Conservation (phyloP, 2,888 invertebrate species). For the Thalpophila matura region DNA sequence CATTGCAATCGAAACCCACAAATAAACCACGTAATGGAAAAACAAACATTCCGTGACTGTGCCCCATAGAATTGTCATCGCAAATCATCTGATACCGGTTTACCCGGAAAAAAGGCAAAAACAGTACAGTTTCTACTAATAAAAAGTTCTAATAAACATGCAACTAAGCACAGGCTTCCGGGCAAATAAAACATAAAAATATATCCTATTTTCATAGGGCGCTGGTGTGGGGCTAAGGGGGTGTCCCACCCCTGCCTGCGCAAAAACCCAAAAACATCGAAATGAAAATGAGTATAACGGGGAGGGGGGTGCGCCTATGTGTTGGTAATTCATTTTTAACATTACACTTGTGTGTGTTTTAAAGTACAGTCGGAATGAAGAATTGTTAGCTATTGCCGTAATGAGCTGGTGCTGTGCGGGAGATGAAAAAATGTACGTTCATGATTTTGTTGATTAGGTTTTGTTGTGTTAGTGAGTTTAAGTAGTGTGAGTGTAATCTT, state of each 20-base stretch:
- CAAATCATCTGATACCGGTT: conserved; percentile 77
- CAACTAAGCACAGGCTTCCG: conserved; percentile 90
- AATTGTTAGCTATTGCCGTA: conserved; percentile 48
- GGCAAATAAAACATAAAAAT: conserved; percentile 91
- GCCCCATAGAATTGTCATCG: conserved; percentile 78
- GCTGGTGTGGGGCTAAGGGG: conserved; percentile 78
- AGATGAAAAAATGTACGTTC: background rate
- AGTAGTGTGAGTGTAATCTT: background rate
- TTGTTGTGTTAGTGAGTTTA: background rate
- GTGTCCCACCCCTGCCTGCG: conserved; percentile 83
- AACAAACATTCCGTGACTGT: conserved; percentile 82
- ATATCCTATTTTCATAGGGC: conserved; percentile 91
- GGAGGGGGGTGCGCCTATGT: conserved; percentile 81
- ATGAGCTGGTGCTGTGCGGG: conserved; percentile 54
- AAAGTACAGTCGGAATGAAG: conserved; percentile 83
- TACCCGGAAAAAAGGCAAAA: conserved; percentile 75
- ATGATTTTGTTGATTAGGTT: conserved; percentile 29
- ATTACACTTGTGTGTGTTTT: conserved; percentile 90
- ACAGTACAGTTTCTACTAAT: conserved; percentile 88
- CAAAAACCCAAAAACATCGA: conserved; percentile 91
- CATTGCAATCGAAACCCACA: conserved; percentile 42
- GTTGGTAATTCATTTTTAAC: conserved; percentile 91
- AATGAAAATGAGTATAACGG: conserved; percentile 90
- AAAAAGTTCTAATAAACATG: conserved; percentile 91
- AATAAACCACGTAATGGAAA: conserved; percentile 54